Conservation (phyloP, 2,888 invertebrate species). For the Cynaeus angustus region DNA sequence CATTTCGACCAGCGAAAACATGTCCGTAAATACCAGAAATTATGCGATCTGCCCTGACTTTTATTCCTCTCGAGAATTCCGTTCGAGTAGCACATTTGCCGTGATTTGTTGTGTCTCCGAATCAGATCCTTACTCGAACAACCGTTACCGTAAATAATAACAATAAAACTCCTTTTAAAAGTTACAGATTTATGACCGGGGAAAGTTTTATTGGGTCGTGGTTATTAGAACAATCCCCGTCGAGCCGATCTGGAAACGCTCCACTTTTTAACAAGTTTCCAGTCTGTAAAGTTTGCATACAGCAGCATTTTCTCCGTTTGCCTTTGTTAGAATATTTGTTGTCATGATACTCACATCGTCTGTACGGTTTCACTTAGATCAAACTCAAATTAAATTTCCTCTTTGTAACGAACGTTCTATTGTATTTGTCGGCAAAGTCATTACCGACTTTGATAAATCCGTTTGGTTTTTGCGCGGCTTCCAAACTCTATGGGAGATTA, state of each 20-base stretch:
- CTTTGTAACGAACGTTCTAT: conserved; percentile 32
- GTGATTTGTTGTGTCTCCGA: conserved; percentile 7
- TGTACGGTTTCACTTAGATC: conserved; percentile 21
- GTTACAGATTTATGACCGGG: conserved; percentile 11
- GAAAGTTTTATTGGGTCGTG: conserved; percentile 2
- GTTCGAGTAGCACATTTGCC: conserved; percentile 6
- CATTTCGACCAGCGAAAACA: conserved; percentile 9
- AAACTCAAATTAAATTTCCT: conserved; percentile 36
- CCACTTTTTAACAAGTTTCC: too few species aligned
- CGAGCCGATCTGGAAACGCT: neutral
- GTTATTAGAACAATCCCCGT: too few species aligned
- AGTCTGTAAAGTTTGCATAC: too few species aligned
- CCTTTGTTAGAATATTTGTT: conserved; percentile 5
- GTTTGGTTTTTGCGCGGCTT: conserved; percentile 15
- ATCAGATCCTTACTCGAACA: conserved; percentile 4
- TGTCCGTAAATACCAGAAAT: conserved; percentile 29
- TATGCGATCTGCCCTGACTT: conserved; percentile 29
- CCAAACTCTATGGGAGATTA: neutral
- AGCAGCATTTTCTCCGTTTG: neutral
- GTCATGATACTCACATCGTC: conserved; percentile 2
- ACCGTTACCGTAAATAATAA: conserved; percentile 17
- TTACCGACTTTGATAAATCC: conserved; percentile 17
- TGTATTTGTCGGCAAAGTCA: conserved; percentile 27
- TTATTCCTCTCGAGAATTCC: conserved; percentile 22
- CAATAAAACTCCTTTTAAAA: conserved; percentile 12